Evolutionary conservation across 2,113 vertebrate species (phyloP).

Genomic region (Anguilla rostrata): DNA sequence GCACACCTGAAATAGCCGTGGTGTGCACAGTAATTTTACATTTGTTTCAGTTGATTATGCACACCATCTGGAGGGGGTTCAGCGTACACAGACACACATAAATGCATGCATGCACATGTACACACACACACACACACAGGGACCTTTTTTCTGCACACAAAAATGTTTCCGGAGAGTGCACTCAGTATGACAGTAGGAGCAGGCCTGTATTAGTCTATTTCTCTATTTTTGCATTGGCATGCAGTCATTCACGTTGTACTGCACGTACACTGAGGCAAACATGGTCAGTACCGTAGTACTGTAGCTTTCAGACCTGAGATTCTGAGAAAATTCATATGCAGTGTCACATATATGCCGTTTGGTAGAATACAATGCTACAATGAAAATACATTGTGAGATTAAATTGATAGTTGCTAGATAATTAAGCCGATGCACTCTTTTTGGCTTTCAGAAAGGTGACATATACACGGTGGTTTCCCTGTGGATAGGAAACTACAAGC

Average conservation of each 20-base stretch:
- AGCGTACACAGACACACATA: background rate
- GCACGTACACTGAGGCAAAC: background rate
- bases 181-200: background rate
- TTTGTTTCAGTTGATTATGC: no score
- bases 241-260: background rate
- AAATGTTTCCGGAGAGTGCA: background rate
- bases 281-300: no score
- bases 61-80: background rate
- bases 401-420: background rate
- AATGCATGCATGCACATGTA: background rate
- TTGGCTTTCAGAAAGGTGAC: background rate
- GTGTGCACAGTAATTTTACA: no score
- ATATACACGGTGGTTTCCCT: background rate
- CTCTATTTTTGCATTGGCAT: background rate
- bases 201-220: background rate
- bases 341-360: background rate
- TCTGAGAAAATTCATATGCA: background rate
- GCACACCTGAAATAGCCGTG: no score
- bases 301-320: background rate
- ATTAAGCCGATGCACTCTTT: background rate
- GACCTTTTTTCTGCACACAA: background rate
- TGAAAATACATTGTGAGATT: background rate
- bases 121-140: background rate
- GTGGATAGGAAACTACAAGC: no score
- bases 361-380: background rate